These are phyloP conservation scores for Eristalis pertinax DNA, from an alignment of 2,888 invertebrate species.

Conservation along the genomic window DNA sequence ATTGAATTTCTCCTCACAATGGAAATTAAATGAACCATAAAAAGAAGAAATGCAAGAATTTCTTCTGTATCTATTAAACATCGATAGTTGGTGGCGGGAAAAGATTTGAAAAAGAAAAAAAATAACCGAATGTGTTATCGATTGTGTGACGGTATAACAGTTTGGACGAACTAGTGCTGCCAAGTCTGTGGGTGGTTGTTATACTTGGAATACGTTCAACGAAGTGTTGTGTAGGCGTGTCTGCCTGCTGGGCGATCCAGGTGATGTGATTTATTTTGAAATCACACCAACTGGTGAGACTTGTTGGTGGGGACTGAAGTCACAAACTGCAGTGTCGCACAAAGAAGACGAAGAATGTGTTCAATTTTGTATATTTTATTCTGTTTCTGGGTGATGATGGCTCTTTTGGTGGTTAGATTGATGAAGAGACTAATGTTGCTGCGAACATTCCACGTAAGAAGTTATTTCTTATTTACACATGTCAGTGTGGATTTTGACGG, in stretches of 20 bases:
- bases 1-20: neutral
- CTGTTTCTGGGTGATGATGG: too few relatives aligned
- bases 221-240: neutral
- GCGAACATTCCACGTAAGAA: too few relatives aligned
- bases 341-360: too few relatives aligned
- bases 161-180: slow-evolving; percentile 16
- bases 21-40: neutral
- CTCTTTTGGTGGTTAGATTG: too few relatives aligned
- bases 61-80: neutral
- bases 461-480: too few relatives aligned
- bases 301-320: too few relatives aligned
- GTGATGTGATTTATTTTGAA: too few relatives aligned
- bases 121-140: slow-evolving; percentile 14
- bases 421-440: too few relatives aligned
- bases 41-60: neutral
- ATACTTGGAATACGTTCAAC: neutral
- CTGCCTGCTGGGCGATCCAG: neutral
- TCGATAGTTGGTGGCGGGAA: slow-evolving; percentile 40
- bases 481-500: too few relatives aligned
- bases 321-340: too few relatives aligned
- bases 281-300: too few relatives aligned
- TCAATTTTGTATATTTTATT: too few relatives aligned
- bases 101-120: neutral
- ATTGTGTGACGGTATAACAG: slow-evolving; percentile 38
- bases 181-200: slow-evolving; percentile 3